Conservation (phyloP, 2,888 invertebrate genomes). For the Diadegma fenestrale region DNA sequence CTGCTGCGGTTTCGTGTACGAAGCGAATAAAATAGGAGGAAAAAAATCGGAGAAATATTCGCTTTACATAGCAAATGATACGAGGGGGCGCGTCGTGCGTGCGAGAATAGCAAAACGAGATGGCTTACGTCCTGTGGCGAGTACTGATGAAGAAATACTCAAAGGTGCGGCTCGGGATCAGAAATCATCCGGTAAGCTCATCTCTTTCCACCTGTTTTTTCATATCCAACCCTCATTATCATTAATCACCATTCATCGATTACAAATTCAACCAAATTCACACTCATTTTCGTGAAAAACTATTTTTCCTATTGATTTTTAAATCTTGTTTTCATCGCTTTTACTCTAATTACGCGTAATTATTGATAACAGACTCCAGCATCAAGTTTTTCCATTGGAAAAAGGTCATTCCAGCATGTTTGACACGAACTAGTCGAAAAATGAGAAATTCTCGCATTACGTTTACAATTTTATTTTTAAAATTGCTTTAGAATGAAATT, state of each 20-base stretch:
- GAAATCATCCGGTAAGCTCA: constrained; percentile 83
- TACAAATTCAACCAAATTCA: background rate
- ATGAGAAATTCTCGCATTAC: background rate
- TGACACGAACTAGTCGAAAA: no score
- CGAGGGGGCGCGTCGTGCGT: constrained; percentile 49
- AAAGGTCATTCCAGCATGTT: no score
- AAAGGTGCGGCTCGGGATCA: constrained; percentile 86
- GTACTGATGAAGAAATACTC: constrained; percentile 88
- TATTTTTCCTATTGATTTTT: background rate
- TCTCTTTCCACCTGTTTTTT: constrained; percentile 39
- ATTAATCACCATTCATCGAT: constrained; percentile 9
- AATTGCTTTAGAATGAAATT: no score
- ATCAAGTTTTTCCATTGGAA: no score
- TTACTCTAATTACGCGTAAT: background rate
- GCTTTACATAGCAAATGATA: constrained; percentile 29
- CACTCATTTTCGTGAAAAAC: background rate
- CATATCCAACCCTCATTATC: background rate
- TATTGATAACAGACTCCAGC: background rate
- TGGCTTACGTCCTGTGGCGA: constrained; percentile 88
- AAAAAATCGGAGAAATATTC: constrained; percentile 6
- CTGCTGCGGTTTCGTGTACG: background rate
- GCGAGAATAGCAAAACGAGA: constrained; percentile 75
- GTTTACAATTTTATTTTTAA: no score
- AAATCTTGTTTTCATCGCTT: background rate
- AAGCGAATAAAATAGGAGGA: background rate